phyloP scores from a whole-genome alignment of 2,888 invertebrate species.

The Acleris holmiana region DNA sequence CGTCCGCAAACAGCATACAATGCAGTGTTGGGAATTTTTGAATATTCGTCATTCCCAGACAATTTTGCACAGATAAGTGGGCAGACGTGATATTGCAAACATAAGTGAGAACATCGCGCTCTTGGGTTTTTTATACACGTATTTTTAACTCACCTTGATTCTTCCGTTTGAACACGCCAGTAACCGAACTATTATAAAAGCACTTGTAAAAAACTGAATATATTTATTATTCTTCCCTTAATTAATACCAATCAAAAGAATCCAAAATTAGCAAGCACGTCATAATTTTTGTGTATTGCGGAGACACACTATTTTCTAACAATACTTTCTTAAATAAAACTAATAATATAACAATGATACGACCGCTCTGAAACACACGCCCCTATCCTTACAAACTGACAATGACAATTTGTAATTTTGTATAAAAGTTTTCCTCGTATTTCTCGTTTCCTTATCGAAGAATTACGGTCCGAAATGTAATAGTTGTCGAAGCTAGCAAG shows the following conservation, averaged over 20 bases:
- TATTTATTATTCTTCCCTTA: constrained; percentile 5
- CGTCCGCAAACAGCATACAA: not conserved
- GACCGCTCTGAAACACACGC: constrained; percentile 26
- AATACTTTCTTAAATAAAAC: constrained; percentile 19
- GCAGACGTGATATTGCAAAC: not conserved
- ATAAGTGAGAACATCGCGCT: not conserved
- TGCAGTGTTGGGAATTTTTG: no score
- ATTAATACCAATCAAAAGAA: not conserved
- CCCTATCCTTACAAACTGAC: constrained; percentile 13
- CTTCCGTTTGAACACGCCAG: constrained; percentile 16
- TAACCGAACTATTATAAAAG: constrained; percentile 8
- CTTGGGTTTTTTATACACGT: constrained; percentile 6
- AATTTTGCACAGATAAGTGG: not conserved
- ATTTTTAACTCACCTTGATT: constrained; percentile 26
- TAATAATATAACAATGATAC: constrained; percentile 22
- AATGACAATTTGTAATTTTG: constrained; percentile 1
- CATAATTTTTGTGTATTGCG: constrained; percentile 4
- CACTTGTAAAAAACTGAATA: constrained; percentile 4
- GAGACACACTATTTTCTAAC: constrained; percentile 18
- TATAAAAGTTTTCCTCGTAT: no score
- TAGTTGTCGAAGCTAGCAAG: no score
- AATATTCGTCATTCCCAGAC: not conserved
- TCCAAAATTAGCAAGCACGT: constrained; percentile 3
- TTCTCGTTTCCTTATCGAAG: no score
- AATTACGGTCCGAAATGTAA: no score